Percentiles rank a stretch among this genome's conserved stretches.
Evolutionary conservation across 2,797 vertebrate genomes (phyloP).

Genomic region (Melanotaenia boesemani): DNA sequence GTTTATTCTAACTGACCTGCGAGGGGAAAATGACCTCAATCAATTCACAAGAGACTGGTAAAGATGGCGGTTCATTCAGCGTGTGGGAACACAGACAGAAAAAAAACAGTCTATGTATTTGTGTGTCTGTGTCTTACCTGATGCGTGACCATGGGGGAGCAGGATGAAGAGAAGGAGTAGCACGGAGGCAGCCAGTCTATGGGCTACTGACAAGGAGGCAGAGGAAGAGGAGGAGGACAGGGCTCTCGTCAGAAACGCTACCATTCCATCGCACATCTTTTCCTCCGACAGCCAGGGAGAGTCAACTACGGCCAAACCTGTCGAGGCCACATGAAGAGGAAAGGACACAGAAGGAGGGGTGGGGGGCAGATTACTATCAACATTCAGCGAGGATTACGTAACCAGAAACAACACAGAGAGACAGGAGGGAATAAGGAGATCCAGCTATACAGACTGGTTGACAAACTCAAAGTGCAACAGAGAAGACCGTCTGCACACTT

Average conservation of each 20-base stretch:
- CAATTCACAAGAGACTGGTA: constrained; percentile 44
- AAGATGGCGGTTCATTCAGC: constrained; percentile 45
- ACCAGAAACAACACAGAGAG: constrained; percentile 67
- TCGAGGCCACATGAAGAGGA: constrained; percentile 52
- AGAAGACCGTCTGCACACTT: constrained; percentile 18
- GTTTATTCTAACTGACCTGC: constrained; percentile 67
- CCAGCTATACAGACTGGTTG: constrained; percentile 13
- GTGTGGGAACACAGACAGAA: constrained; percentile 7
- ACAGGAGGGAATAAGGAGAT: constrained; percentile 38
- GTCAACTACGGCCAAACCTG: constrained; percentile 83
- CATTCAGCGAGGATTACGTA: constrained; percentile 75
- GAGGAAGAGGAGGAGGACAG: constrained; percentile 65
- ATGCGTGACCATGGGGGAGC: constrained; percentile 80
- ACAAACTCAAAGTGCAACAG: constrained; percentile 19
- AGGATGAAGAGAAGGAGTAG: constrained; percentile 80
- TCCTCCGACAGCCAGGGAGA: constrained; percentile 74
- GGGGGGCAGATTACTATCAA: constrained; percentile 71
- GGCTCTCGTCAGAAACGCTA: constrained; percentile 81
- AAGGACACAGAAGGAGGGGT: constrained; percentile 28
- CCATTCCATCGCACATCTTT: constrained; percentile 88
- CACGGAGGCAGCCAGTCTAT: constrained; percentile 77
- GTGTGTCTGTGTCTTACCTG: constrained; percentile 76
- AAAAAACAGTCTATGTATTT: not conserved
- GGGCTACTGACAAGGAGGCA: constrained; percentile 67
- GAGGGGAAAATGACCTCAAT: constrained; percentile 47